phyloP scores from a whole-genome alignment of 2,888 invertebrate genomes.

The Hirtodrosophila alboralis region DNA sequence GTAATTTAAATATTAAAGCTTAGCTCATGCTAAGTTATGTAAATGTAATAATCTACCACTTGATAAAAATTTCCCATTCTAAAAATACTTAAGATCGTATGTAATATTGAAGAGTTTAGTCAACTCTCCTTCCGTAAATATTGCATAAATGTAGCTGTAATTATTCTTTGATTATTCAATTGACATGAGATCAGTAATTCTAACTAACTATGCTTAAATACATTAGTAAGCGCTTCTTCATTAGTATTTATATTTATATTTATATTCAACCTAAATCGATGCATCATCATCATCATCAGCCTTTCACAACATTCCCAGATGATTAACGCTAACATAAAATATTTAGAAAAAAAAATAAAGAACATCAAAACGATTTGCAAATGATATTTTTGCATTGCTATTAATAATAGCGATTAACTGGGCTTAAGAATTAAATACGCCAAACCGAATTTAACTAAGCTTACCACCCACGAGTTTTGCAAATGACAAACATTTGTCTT shows the following conservation, averaged over 20 bases:
- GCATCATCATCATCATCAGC: constrained; percentile 43
- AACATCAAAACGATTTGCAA: constrained; percentile 52
- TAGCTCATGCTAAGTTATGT: not conserved
- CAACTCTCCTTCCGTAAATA: constrained; percentile 38
- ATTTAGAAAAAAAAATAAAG: too few species aligned
- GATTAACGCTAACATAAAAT: constrained; percentile 59
- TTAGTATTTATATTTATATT: constrained; percentile 37
- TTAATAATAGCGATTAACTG: constrained; percentile 54
- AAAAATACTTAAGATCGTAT: constrained; percentile 10
- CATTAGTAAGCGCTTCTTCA: constrained; percentile 41
- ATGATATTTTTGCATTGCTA: constrained; percentile 63
- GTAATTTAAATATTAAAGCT: too few species aligned
- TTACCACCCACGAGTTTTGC: constrained; percentile 65
- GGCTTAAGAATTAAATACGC: constrained; percentile 15
- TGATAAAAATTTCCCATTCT: constrained; percentile 1
- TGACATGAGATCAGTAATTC: constrained; percentile 13
- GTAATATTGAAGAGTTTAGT: constrained; percentile 34
- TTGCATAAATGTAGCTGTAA: constrained; percentile 35
- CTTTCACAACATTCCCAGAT: constrained; percentile 70
- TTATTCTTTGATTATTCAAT: constrained; percentile 35
- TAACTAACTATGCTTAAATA: constrained; percentile 6
- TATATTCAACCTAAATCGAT: constrained; percentile 18
- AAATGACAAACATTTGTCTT: constrained; percentile 51
- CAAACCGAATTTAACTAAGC: constrained; percentile 5
- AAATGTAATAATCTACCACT: too few species aligned